Evolutionary conservation across 2,888 invertebrate genomes (phyloP).

Genomic region (Tolmerus cingulatus): DNA sequence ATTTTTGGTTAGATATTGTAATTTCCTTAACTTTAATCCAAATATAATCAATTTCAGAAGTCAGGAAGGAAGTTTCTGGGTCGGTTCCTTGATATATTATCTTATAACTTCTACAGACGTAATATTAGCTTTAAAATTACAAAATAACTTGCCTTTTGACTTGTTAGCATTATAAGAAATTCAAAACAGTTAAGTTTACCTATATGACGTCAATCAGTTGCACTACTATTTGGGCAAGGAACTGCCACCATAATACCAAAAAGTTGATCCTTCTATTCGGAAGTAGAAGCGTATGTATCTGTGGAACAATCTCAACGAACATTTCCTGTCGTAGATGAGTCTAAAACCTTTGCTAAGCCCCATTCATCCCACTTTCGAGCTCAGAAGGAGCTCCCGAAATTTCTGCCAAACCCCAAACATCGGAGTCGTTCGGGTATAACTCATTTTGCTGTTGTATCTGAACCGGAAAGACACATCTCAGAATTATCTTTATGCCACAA

Average conservation of each 20-base stretch:
- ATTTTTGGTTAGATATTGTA: too few relatives aligned
- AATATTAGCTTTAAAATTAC: neutral
- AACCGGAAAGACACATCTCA: neutral
- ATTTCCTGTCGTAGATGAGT: neutral
- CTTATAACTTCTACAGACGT: neutral
- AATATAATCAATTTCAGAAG: neutral
- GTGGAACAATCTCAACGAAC: neutral
- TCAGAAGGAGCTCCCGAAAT: neutral
- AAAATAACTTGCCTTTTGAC: neutral
- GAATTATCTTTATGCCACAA: neutral
- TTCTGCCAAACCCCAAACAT: neutral
- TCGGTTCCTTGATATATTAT: neutral
- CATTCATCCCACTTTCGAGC: neutral
- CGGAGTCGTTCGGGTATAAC: neutral
- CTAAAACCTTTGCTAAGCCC: neutral
- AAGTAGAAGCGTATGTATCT: neutral
- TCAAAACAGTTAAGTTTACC: neutral
- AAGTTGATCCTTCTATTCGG: neutral
- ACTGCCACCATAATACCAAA: neutral
- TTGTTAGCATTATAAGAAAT: neutral
- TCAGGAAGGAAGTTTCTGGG: neutral
- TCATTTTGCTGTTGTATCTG: neutral
- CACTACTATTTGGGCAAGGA: neutral
- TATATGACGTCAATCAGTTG: neutral
- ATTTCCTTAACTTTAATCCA: neutral